Conservation (phyloP, 2,113 vertebrate species). For the Urocolius indicus region DNA sequence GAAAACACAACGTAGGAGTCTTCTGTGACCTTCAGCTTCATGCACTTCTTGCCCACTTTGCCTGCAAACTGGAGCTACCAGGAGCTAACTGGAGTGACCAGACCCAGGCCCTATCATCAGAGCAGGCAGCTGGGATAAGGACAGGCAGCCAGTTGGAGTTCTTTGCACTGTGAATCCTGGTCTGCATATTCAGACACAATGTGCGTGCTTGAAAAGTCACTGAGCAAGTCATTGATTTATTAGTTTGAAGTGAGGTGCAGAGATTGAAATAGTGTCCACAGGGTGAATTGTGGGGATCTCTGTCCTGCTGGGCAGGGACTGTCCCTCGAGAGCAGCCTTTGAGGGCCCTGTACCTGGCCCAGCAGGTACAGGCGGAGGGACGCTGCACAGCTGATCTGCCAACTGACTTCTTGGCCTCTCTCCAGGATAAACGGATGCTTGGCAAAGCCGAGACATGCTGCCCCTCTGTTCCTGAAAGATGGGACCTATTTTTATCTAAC, state of each 20-base stretch:
- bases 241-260: neutral
- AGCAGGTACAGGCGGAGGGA: neutral
- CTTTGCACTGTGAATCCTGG: neutral
- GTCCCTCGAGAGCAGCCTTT: neutral
- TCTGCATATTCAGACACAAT: neutral
- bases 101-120: neutral
- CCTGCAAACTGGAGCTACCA: neutral
- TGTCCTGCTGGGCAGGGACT: neutral
- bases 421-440: neutral
- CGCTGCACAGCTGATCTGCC: neutral
- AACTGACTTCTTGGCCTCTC: neutral
- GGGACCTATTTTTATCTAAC: slow-evolving; percentile 57
- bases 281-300: accelerated
- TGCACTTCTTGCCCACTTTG: neutral
- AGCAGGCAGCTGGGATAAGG: neutral
- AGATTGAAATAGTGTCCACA: neutral
- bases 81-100: neutral
- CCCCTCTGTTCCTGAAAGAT: slow-evolving; percentile 2
- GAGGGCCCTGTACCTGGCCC: neutral
- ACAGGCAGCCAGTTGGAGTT: neutral
- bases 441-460: neutral
- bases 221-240: neutral
- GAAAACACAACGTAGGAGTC: neutral
- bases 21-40: neutral
- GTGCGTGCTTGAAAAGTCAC: neutral